Evolutionary conservation across 2,113 vertebrate species (phyloP).

Genomic region (Hydropotes inermis): DNA sequence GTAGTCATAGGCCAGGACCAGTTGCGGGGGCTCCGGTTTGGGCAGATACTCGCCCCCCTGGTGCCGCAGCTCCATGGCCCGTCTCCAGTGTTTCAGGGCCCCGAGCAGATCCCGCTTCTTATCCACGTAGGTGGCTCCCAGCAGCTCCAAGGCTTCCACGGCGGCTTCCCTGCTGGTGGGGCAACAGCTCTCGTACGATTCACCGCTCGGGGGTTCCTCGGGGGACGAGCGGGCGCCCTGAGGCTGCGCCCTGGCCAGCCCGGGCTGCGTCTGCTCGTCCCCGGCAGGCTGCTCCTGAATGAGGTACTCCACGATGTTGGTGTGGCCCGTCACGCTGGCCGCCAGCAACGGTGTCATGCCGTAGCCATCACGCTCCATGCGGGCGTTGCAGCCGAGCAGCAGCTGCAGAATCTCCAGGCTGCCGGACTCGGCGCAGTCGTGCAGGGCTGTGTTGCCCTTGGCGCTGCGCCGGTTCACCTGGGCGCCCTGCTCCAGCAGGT

Average conservation of each 20-base stretch:
- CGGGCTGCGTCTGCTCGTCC: fast-evolving
- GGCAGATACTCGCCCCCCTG: conserved; percentile 81
- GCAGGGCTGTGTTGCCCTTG: conserved; percentile 95
- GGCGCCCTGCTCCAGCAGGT: conserved; percentile 91
- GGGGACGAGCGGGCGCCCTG: conserved; percentile 21
- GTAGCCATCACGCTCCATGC: conserved; percentile 94
- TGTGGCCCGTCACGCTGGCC: conserved; percentile 94
- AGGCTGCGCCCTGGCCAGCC: conserved; percentile 51
- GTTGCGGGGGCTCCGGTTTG: conserved; percentile 88
- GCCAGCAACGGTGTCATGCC: conserved; percentile 96
- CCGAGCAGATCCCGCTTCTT: conserved; percentile 94
- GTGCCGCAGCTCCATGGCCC: conserved; percentile 93
- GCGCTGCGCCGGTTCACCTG: conserved; percentile 95
- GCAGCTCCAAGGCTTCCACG: conserved; percentile 90
- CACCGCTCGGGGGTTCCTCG: fast-evolving
- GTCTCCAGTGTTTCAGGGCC: conserved; percentile 92
- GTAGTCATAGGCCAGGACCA: conserved; percentile 90
- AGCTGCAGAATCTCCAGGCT: conserved; percentile 97
- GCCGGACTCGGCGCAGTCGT: conserved; percentile 95
- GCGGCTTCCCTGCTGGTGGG: conserved; percentile 86
- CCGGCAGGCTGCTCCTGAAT: conserved; percentile 80
- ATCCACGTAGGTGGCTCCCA: conserved; percentile 95
- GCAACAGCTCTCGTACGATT: conserved; percentile 3
- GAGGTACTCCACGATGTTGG: conserved; percentile 96
- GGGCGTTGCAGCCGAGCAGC: conserved; percentile 89